These are phyloP conservation scores for Euproctis similis DNA, from an alignment of 2,888 invertebrate genomes.

Conservation along the genomic window DNA sequence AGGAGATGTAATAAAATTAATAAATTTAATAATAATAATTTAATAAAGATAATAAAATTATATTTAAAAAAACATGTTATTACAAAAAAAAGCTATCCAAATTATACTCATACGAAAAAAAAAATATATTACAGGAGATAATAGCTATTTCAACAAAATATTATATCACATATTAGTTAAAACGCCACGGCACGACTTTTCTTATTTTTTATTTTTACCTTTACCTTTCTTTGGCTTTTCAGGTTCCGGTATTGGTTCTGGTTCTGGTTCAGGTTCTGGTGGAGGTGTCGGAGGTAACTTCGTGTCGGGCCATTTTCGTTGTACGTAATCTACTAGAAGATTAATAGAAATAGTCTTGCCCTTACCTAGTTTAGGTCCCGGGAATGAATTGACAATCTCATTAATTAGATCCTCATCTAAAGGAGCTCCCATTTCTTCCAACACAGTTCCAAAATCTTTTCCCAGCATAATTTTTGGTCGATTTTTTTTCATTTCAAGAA, in stretches of 20 bases:
- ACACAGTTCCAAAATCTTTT: constrained; percentile 26
- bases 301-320: constrained; percentile 50
- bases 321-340: constrained; percentile 37
- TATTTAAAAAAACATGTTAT: too few species aligned
- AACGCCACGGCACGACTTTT: too few species aligned
- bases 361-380: constrained; percentile 25
- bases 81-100: too few species aligned
- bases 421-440: constrained; percentile 13
- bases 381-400: constrained; percentile 33
- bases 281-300: constrained; percentile 43
- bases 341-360: constrained; percentile 33
- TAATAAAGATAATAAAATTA: too few species aligned
- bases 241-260: too few species aligned
- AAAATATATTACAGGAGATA: too few species aligned
- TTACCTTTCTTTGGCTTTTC: not conserved
- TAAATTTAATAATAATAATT: too few species aligned
- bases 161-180: too few species aligned
- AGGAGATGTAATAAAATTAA: too few species aligned
- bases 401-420: constrained; percentile 38
- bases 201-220: too few species aligned
- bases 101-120: too few species aligned
- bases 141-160: too few species aligned
- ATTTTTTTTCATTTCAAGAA: constrained; percentile 36
- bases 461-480: constrained; percentile 20
- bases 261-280: constrained; percentile 25